phyloP scores from a whole-genome alignment of 2,888 invertebrate species.

The Parnassius apollo region DNA sequence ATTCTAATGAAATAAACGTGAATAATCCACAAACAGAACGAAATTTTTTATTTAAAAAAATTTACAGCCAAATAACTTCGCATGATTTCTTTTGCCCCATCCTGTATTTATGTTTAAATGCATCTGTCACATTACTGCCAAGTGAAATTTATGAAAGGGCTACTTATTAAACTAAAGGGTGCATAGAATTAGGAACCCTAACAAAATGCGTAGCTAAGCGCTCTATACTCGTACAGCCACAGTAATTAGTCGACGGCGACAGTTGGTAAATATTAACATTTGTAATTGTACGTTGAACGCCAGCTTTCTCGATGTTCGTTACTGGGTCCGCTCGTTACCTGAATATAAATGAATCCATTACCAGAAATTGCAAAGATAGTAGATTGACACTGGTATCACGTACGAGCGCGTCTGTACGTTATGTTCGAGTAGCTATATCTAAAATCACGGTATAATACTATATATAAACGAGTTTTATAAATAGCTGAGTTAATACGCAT shows the following conservation, averaged over 20 bases:
- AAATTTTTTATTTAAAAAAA: too few species aligned
- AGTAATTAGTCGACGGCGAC: constrained; percentile 75
- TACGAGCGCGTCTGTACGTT: constrained; percentile 34
- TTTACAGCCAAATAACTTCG: too few species aligned
- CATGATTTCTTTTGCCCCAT: too few species aligned
- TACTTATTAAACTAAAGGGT: constrained; percentile 13
- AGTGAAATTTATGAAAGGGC: neutral
- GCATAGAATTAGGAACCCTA: constrained; percentile 14
- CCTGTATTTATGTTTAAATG: neutral
- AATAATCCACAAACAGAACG: too few species aligned
- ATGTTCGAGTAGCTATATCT: constrained; percentile 17
- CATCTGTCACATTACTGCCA: neutral
- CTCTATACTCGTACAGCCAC: constrained; percentile 47
- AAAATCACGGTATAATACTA: neutral
- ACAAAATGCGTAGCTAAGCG: constrained; percentile 40
- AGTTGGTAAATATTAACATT: constrained; percentile 79
- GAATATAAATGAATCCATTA: constrained; percentile 80
- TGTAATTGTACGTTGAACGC: constrained; percentile 76
- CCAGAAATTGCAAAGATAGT: constrained; percentile 68
- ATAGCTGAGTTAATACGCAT: too few species aligned
- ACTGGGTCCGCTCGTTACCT: constrained; percentile 70
- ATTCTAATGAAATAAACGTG: too few species aligned
- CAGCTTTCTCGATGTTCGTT: constrained; percentile 76
- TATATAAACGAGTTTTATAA: neutral
- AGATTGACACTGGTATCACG: constrained; percentile 64